Base-by-base conservation (phyloP, 2,113 vertebrate species). In the Pseudois nayaur region DNA sequence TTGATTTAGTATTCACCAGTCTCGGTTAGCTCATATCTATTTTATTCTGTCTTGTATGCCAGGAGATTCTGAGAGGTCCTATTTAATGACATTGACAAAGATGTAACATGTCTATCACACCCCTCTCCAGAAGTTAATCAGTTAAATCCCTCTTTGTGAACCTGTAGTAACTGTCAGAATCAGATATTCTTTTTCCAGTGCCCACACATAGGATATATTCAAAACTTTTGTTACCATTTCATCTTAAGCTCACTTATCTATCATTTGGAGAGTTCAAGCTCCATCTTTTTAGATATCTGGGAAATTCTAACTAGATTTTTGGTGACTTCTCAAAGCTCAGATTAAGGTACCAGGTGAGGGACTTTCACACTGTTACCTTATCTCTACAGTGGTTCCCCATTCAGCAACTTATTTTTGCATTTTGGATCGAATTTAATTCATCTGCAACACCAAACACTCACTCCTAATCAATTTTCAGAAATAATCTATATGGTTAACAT, bases 11-110 rank as follows among this genome's bases (percentile, higher is more conserved):
- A 76, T 50, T 97, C 82, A 45, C 8, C 12, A 14, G 52, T 57
- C 76, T 95, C 78, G 15, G 54, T 92, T 79, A 84, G 89, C 84
- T 40, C 40, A 93, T 48, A 96, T 89, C 76, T 74, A 9, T 94
- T 81, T 87, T 82, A 54, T 40, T 83, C 50, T 54, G n/a, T 87
- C 50, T 89, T 92, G 33, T 79, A 27, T 60, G 52, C 33, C 55
- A 55, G 78, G 43, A 89, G 67, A 74, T 59, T 50, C 67, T 57
- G 81, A 67, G 94, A 97, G 48, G 50, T 78, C 76, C 86, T 91
- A 84, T 88, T 89, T 60, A 87, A 57, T 90, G n/a, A 48, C 31
- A 86, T 84, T 95, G 52, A 90, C 83, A 74, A 78, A 93, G 83
- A 86, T 64, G 16, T 12, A 31, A 36, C 48, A 7, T 57, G 52